These are phyloP conservation scores for Zootermopsis nevadensis DNA, from an alignment of 2,888 invertebrate species.

Conservation along the genomic window DNA sequence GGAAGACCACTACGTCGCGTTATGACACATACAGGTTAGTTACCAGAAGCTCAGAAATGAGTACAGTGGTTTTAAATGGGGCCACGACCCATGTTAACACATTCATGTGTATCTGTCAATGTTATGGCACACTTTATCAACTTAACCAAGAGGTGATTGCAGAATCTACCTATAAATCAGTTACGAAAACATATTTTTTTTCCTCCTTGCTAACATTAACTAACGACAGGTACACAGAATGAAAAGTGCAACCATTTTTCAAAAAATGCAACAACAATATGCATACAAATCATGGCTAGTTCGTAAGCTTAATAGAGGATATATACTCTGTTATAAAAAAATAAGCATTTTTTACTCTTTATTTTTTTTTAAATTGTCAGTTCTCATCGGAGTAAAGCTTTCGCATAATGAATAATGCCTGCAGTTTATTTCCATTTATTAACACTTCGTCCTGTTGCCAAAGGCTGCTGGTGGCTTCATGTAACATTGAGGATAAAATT, in stretches of 20 bases:
- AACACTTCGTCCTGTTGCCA: too few relatives aligned
- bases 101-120: conserved; percentile 42
- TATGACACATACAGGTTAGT: background rate
- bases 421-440: too few relatives aligned
- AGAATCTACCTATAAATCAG: conserved; percentile 42
- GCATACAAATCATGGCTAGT: conserved; percentile 34
- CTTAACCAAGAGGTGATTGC: conserved; percentile 40
- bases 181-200: conserved; percentile 24
- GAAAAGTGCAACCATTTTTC: conserved; percentile 41
- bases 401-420: too few relatives aligned
- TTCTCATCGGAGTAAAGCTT: too few relatives aligned
- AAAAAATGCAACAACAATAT: conserved; percentile 34
- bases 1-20: background rate
- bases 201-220: conserved; percentile 34
- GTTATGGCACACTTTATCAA: conserved; percentile 43
- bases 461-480: too few relatives aligned
- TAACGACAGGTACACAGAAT: conserved; percentile 34
- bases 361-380: background rate
- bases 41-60: background rate
- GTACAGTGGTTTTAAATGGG: conserved; percentile 26
- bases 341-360: background rate
- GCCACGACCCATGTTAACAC: conserved; percentile 30
- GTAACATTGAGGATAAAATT: too few relatives aligned
- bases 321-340: background rate
- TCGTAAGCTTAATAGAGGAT: conserved; percentile 32